These are phyloP conservation scores for Arrhamphus sclerolepis DNA, from an alignment of 2,797 vertebrate species.

Conservation along the genomic window DNA sequence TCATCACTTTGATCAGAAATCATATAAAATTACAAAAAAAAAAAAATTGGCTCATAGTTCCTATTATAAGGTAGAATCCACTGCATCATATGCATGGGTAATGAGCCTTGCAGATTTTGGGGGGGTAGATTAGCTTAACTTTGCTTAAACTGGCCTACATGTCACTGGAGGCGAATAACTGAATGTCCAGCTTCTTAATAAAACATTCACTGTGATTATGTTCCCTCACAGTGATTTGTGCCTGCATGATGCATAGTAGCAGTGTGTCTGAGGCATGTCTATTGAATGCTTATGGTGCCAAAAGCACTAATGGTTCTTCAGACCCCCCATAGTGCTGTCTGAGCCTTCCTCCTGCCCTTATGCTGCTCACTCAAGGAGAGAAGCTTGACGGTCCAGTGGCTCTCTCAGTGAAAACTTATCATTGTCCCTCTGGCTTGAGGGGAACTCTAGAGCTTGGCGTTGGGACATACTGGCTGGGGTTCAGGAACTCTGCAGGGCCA, in stretches of 20 bases:
- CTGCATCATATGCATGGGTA: no score
- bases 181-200: slow-evolving; percentile 8
- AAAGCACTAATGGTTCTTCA: slow-evolving; percentile 28
- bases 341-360: slow-evolving; percentile 42
- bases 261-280: slow-evolving; percentile 28
- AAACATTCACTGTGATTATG: slow-evolving; percentile 26
- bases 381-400: slow-evolving; percentile 65
- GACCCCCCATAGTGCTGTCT: slow-evolving; percentile 35
- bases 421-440: slow-evolving; percentile 68
- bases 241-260: slow-evolving; percentile 19
- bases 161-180: slow-evolving; percentile 8
- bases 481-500: slow-evolving; percentile 79
- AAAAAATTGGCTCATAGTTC: no score
- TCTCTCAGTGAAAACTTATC: slow-evolving; percentile 76
- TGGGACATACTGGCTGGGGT: slow-evolving; percentile 72
- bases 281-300: slow-evolving; percentile 19
- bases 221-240: slow-evolving; percentile 20
- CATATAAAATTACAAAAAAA: no score
- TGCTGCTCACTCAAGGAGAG: slow-evolving; percentile 62
- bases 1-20: no score
- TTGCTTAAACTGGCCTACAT: neutral
- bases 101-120: no score
- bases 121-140: no score
- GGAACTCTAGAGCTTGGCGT: slow-evolving; percentile 71
- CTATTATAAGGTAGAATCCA: no score